Percentiles rank a stretch among this genome's conserved stretches.
Conservation (phyloP, 2,797 vertebrate species). For the Glossophaga mutica region DNA sequence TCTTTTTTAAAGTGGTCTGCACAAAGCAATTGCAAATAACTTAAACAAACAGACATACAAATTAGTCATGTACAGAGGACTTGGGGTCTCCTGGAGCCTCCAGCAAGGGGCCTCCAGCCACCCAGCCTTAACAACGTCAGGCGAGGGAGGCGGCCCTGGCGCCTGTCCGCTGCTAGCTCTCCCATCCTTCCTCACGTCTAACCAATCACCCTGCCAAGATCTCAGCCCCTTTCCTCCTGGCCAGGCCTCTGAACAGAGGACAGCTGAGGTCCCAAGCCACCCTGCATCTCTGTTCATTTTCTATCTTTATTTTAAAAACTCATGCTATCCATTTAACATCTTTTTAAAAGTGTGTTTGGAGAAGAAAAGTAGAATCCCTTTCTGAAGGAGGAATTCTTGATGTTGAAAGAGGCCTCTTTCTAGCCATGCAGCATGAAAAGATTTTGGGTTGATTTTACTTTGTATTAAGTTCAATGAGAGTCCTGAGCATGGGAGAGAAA, state of each 20-base stretch:
- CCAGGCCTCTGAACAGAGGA: not conserved
- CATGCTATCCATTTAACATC: not conserved
- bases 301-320: not conserved
- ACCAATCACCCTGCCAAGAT: not conserved
- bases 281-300: not conserved
- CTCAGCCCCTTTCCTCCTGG: not conserved
- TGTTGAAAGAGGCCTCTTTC: not conserved
- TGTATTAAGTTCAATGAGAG: not conserved
- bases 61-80: rapidly evolving
- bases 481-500: not conserved
- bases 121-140: rapidly evolving
- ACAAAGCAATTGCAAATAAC: not conserved
- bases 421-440: too few relatives aligned
- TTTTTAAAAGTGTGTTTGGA: not conserved
- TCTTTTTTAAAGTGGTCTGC: not conserved
- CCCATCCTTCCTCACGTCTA: not conserved
- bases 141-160: not conserved
- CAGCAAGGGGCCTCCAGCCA: not conserved
- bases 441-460: not conserved
- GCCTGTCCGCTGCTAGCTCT: not conserved
- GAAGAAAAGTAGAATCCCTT: not conserved
- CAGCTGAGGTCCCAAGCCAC: not conserved
- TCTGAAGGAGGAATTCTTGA: not conserved
- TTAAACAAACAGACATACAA: rapidly evolving
- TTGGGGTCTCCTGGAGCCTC: not conserved